phyloP scores from a whole-genome alignment of 2,113 vertebrate species.

The Cervus canadensis region DNA sequence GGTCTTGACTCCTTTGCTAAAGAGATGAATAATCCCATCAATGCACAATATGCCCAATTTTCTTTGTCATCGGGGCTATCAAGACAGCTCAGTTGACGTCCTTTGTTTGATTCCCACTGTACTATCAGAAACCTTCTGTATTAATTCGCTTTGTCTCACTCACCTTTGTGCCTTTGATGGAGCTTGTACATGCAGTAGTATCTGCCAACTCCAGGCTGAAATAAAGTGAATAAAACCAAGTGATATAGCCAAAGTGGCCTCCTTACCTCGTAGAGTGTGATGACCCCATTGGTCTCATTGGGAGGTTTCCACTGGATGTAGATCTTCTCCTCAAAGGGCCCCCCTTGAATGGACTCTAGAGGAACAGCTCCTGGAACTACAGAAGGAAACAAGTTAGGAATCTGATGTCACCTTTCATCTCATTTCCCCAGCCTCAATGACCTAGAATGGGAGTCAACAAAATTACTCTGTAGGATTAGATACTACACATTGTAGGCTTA shows the following conservation, averaged over 20 bases:
- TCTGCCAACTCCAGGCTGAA: background rate
- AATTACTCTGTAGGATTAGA: background rate
- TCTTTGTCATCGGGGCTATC: background rate
- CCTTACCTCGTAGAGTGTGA: conserved; percentile 97
- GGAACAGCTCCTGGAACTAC: conserved; percentile 94
- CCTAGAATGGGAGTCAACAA: background rate
- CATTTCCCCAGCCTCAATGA: background rate
- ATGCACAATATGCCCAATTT: background rate
- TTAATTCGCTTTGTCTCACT: background rate
- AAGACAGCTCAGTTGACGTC: background rate
- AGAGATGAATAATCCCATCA: background rate
- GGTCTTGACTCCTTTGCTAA: background rate
- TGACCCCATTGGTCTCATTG: conserved; percentile 97
- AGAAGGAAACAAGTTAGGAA: conserved; percentile 1
- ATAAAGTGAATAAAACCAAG: background rate
- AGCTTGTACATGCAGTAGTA: background rate
- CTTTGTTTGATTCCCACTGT: background rate
- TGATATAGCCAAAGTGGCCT: background rate
- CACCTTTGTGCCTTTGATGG: background rate
- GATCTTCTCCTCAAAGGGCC: conserved; percentile 98
- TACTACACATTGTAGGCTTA: background rate
- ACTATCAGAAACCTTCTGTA: background rate
- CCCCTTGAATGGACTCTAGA: conserved; percentile 95
- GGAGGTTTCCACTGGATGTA: conserved; percentile 98
- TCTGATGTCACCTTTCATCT: background rate